These are phyloP conservation scores for Tribolium castaneum DNA, from an alignment of 1,140 invertebrate species.

Conservation along the genomic window DNA sequence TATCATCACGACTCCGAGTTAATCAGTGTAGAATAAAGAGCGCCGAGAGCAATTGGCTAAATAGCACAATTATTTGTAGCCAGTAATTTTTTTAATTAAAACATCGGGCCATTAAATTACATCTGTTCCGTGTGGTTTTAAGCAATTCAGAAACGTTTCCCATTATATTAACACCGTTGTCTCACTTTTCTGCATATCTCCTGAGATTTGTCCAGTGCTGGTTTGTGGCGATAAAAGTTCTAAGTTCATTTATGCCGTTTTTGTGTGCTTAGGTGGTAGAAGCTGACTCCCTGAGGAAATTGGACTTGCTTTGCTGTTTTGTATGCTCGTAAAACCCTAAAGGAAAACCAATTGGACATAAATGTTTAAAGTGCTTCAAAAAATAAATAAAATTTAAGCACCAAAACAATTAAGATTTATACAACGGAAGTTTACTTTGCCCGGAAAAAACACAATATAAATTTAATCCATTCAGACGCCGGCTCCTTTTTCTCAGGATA, in stretches of 20 bases:
- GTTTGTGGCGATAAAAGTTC: constrained; percentile 46
- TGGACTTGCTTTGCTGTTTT: constrained; percentile 16
- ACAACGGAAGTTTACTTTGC: too few species aligned
- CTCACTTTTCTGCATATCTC: constrained; percentile 18
- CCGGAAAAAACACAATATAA: constrained; percentile 3
- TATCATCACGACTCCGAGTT: neutral
- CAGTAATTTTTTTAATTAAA: neutral
- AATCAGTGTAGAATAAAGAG: neutral
- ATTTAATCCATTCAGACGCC: constrained; percentile 45
- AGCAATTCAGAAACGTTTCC: neutral
- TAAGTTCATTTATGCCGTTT: constrained; percentile 47
- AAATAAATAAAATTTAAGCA: neutral
- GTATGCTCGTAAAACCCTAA: constrained; percentile 17
- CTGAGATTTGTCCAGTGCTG: constrained; percentile 45
- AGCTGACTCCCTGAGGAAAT: constrained; percentile 33
- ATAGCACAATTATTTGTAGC: neutral
- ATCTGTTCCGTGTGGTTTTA: neutral
- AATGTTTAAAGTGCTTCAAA: neutral
- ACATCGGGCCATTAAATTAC: neutral
- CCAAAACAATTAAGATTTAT: neutral
- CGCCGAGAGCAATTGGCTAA: neutral
- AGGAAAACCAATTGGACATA: neutral
- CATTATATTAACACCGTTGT: neutral
- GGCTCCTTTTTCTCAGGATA: constrained; percentile 23
- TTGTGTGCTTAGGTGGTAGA: constrained; percentile 43